phyloP scores from a whole-genome alignment of 2,888 invertebrate species.

The Cremastobaeus sp. region DNA sequence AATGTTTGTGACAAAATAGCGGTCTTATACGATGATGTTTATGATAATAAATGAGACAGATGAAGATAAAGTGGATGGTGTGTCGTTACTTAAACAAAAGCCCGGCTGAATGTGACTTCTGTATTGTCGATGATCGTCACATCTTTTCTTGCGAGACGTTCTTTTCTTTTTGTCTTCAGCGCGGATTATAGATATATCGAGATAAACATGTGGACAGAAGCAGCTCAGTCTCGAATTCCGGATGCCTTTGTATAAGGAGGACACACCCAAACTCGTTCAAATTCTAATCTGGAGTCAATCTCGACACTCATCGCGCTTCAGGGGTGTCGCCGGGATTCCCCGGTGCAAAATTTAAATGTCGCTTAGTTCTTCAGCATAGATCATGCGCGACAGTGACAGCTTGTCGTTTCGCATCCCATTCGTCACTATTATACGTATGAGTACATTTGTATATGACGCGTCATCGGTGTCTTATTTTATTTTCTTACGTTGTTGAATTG shows the following conservation, averaged over 20 bases:
- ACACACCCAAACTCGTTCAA: slow-evolving; percentile 73
- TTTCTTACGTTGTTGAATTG: slow-evolving; percentile 35
- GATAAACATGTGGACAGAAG: slow-evolving; percentile 66
- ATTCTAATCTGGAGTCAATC: slow-evolving; percentile 72
- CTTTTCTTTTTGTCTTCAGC: slow-evolving; percentile 26
- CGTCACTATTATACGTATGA: slow-evolving; percentile 55
- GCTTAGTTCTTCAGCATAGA: slow-evolving; percentile 48
- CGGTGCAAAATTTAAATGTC: slow-evolving; percentile 54
- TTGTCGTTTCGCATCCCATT: slow-evolving; percentile 68
- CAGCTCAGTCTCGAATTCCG: slow-evolving; percentile 66
- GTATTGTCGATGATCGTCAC: slow-evolving; percentile 45
- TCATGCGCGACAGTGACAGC: slow-evolving; percentile 64
- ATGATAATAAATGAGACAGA: slow-evolving; percentile 18
- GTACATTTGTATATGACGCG: slow-evolving; percentile 53
- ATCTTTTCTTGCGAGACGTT: slow-evolving; percentile 26
- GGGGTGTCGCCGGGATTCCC: slow-evolving; percentile 63
- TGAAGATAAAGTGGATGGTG: slow-evolving; percentile 1
- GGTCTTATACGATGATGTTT: neutral
- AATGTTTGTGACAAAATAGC: too few relatives aligned
- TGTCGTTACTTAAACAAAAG: slow-evolving; percentile 38
- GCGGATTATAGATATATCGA: slow-evolving; percentile 50
- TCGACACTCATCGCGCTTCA: slow-evolving; percentile 68
- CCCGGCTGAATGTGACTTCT: slow-evolving; percentile 31
- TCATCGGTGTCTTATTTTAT: slow-evolving; percentile 41
- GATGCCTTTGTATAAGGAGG: slow-evolving; percentile 68